Evolutionary conservation across 2,888 invertebrate species (phyloP).

Genomic region (Lasioglossum figueresi): DNA sequence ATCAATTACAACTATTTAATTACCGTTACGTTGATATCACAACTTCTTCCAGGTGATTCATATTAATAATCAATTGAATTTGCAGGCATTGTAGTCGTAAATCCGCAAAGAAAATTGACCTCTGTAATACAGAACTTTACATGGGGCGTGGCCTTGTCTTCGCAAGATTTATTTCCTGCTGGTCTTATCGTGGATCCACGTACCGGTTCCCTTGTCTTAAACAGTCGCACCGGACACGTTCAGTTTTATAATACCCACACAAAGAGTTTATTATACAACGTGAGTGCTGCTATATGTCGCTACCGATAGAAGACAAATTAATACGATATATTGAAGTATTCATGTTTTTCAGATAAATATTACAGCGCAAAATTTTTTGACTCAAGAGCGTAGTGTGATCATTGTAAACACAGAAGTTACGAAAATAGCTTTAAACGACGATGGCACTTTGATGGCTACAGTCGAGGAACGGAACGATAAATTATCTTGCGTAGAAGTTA

Average conservation of each 20-base stretch:
- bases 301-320: neutral
- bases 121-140: slow-evolving; percentile 89
- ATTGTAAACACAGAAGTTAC: slow-evolving; percentile 88
- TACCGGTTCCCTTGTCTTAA: slow-evolving; percentile 88
- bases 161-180: slow-evolving; percentile 85
- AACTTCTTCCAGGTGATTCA: neutral
- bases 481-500: slow-evolving; percentile 86
- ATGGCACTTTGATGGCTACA: slow-evolving; percentile 91
- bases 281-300: slow-evolving; percentile 83
- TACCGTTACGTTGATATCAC: slow-evolving; percentile 9
- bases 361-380: slow-evolving; percentile 89
- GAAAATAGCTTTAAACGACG: slow-evolving; percentile 87
- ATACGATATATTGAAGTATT: neutral
- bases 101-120: slow-evolving; percentile 85
- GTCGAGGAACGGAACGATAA: slow-evolving; percentile 87
- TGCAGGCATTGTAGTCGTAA: slow-evolving; percentile 85
- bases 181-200: slow-evolving; percentile 87
- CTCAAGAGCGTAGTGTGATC: slow-evolving; percentile 86
- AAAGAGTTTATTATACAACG: slow-evolving; percentile 89
- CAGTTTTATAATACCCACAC: slow-evolving; percentile 90
- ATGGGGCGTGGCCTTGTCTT: slow-evolving; percentile 84
- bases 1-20: slow-evolving; percentile 2
- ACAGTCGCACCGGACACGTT: slow-evolving; percentile 90
- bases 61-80: slow-evolving; percentile 20
- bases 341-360: slow-evolving; percentile 87